phyloP scores from a whole-genome alignment of 1,140 invertebrate species.

The Harlomillsia oculata region DNA sequence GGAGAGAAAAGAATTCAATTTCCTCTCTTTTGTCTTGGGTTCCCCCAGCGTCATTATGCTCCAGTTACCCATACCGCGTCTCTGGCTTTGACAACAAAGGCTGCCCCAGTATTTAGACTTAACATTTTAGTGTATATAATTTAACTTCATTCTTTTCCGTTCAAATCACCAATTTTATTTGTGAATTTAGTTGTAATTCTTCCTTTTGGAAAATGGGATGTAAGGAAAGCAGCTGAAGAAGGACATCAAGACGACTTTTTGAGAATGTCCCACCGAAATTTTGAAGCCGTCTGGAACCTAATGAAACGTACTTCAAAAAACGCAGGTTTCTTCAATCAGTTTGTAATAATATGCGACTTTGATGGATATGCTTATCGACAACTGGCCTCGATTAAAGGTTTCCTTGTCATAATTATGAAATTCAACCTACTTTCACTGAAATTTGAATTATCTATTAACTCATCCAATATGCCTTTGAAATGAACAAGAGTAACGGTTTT shows the following conservation, averaged over 20 bases:
- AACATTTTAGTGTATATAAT: background rate
- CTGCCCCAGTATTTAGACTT: background rate
- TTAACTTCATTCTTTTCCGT: too few relatives aligned
- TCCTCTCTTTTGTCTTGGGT: conserved; percentile 5
- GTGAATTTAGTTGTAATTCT: background rate
- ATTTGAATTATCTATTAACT: background rate
- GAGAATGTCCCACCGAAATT: background rate
- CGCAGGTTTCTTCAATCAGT: conserved; percentile 4
- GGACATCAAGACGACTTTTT: conserved; percentile 8
- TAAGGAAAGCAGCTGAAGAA: conserved; percentile 1
- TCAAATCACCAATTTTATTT: too few relatives aligned
- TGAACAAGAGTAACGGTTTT: background rate
- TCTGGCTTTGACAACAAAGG: conserved; percentile 7
- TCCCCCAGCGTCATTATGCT: background rate
- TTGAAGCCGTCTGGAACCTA: conserved; percentile 6
- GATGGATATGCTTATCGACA: conserved; percentile 9
- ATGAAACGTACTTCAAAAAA: conserved; percentile 10
- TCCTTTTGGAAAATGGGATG: conserved; percentile 19
- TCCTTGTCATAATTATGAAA: background rate
- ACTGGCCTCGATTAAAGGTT: conserved; percentile 8
- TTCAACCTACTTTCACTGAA: too few relatives aligned
- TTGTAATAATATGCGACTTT: conserved; percentile 12
- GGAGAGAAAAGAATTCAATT: conserved; percentile 4
- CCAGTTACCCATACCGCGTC: conserved; percentile 3
- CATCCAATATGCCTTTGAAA: background rate